Base-by-base conservation (phyloP, 2,797 vertebrate genomes). In the Clamator glandarius region DNA sequence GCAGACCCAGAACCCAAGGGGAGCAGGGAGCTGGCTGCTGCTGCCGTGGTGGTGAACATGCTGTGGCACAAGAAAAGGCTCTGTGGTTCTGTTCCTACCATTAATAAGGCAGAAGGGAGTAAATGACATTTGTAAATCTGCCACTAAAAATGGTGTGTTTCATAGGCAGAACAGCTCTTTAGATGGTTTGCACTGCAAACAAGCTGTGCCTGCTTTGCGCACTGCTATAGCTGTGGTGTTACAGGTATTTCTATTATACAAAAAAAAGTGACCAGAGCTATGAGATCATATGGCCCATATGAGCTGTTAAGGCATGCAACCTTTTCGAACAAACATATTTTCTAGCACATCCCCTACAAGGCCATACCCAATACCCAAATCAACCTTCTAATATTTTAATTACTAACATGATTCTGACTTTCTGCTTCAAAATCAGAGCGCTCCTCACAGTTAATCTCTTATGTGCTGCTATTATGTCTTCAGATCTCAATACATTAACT, bases 31-130 rank as follows among this genome's bases (percentile, higher is more conserved):
- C 17, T 19, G 44, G 41, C n/a, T 42, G 21, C 4, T 41, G n/a
- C 44, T 39, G 54, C n/a, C 16, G 13, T 3, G 26, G 28, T 4
- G 48, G 19, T 2, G 29, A 79, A 26, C 0, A 0, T 1, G 5
- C n/a, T 41, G 35, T 0, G 1, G 31, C 0, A 0, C 61, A 33
- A 51, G 15, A 33, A 42, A 29, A 31, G 54, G 52, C n/a, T 44
- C 67, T 29, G 58, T 0, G 0, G 13, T 44, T 79, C 84, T 35
- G 24, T 63, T 66, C 58, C 66, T 50, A 21, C 44, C 26, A 8
- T 4, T 25, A 15, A 6, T 3, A 1, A 3, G 11, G 25, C 7
- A 58, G 21, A 58, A 29, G 8, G 29, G 15, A 75, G 7, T 8
- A 58, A 41, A 51, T 11, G 58, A 13, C 15, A 6, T 35, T 26